Conservation (phyloP, 2,113 vertebrate genomes). For the Sapajus apella region DNA sequence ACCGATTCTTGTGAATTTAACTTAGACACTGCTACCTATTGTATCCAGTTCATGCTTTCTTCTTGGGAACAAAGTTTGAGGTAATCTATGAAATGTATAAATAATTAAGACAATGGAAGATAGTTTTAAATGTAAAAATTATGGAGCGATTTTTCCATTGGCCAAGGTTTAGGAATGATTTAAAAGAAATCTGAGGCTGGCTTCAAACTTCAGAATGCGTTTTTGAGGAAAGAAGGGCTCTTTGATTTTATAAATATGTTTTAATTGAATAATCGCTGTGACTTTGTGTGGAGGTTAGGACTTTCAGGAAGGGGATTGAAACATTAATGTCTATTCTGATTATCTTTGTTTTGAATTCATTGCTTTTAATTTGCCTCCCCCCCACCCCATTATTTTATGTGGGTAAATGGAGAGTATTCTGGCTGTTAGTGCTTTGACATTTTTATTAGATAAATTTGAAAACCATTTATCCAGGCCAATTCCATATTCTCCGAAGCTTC, state of each 20-base stretch:
- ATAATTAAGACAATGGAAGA: constrained; percentile 70
- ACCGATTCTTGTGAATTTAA: constrained; percentile 75
- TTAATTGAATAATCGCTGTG: constrained; percentile 72
- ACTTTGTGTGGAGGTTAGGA: constrained; percentile 48
- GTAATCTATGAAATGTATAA: constrained; percentile 76
- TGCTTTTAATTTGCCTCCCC: constrained; percentile 18
- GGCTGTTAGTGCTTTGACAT: constrained; percentile 20
- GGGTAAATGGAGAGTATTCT: neutral
- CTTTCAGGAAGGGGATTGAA: constrained; percentile 8
- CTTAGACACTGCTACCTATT: constrained; percentile 53
- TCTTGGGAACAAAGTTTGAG: constrained; percentile 71
- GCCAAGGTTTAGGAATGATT: constrained; percentile 70
- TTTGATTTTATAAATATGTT: constrained; percentile 62
- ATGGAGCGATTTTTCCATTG: constrained; percentile 70
- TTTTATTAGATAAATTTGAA: constrained; percentile 56
- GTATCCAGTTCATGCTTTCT: constrained; percentile 74
- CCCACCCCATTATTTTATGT: neutral
- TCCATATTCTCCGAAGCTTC: neutral
- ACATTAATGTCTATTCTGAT: constrained; percentile 34
- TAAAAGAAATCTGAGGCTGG: constrained; percentile 70
- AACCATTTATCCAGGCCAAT: constrained; percentile 40
- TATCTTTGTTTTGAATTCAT: constrained; percentile 47
- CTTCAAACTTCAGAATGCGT: constrained; percentile 72
- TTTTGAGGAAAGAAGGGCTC: constrained; percentile 64
- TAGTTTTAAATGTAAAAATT: constrained; percentile 75